Evolutionary conservation across 2,113 vertebrate genomes (phyloP).

Genomic region (Paramormyrops kingsleyae): DNA sequence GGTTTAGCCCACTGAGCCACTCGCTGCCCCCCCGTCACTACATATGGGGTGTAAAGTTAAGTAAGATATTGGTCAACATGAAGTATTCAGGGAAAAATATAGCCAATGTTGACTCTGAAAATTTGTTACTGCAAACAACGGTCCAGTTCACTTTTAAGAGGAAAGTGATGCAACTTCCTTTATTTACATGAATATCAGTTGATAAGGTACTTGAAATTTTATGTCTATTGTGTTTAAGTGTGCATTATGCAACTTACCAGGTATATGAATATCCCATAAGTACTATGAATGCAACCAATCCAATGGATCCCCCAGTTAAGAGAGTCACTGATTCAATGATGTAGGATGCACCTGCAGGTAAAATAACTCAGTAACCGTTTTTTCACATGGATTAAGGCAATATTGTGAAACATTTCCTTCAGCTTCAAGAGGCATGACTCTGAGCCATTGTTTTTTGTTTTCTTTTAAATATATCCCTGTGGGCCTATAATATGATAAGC

Average conservation of each 20-base stretch:
- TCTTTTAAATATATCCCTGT: not conserved
- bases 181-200: not conserved
- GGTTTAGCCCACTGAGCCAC: too few species aligned
- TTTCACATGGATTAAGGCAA: not conserved
- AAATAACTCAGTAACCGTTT: not conserved
- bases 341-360: slow-evolving; percentile 48
- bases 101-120: not conserved
- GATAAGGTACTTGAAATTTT: not conserved
- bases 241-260: slow-evolving; percentile 40
- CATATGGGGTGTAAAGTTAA: not conserved
- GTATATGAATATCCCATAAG: slow-evolving; percentile 37
- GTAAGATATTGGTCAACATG: not conserved
- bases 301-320: slow-evolving; percentile 39
- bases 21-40: too few species aligned
- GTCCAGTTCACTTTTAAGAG: not conserved
- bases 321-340: slow-evolving; percentile 46
- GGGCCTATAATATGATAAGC: not conserved
- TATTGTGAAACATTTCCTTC: not conserved
- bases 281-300: slow-evolving; percentile 34
- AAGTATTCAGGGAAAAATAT: not conserved
- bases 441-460: not conserved
- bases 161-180: not conserved
- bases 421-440: not conserved
- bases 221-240: not conserved
- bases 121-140: not conserved